A percentile compares a stretch with the other conserved stretches of the same genome.
Evolutionary conservation across 2,888 invertebrate species (phyloP).

Genomic region (Pegoplata infirma): DNA sequence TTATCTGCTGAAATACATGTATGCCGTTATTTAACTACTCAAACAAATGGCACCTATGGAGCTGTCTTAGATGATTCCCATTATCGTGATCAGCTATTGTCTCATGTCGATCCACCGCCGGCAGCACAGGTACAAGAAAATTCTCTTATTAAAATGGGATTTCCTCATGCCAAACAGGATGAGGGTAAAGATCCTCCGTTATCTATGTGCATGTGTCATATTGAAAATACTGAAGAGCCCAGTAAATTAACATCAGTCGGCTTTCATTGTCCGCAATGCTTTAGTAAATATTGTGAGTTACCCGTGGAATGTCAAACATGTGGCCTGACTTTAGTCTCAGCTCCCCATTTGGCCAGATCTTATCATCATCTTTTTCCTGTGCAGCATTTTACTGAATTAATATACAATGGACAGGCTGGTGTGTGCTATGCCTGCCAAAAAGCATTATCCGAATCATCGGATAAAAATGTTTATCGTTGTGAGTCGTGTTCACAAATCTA

Average conservation of each 20-base stretch:
- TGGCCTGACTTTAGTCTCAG: constrained; percentile 96
- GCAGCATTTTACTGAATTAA: constrained; percentile 87
- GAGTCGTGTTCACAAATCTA: constrained; percentile 87
- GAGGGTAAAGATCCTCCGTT: constrained; percentile 84
- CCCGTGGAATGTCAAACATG: constrained; percentile 98
- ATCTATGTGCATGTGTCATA: constrained; percentile 95
- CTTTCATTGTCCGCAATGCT: constrained; percentile 96
- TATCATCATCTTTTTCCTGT: constrained; percentile 98
- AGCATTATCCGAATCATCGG: constrained; percentile 79
- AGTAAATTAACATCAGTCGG: constrained; percentile 86
- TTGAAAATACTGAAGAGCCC: constrained; percentile 85
- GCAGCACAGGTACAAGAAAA: constrained; percentile 86
- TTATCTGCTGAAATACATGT: constrained; percentile 96
- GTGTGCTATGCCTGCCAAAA: constrained; percentile 88
- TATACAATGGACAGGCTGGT: constrained; percentile 81
- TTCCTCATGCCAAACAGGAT: constrained; percentile 88
- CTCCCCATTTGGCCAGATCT: constrained; percentile 97
- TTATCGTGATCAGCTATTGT: constrained; percentile 82
- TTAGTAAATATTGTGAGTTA: constrained; percentile 97
- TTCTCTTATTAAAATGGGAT: constrained; percentile 97
- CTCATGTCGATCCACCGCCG: constrained; percentile 84
- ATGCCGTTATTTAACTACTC: constrained; percentile 89
- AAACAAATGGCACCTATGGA: constrained; percentile 92
- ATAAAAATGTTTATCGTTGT: constrained; percentile 92
- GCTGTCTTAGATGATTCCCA: constrained; percentile 91